Evolutionary conservation across 2,888 invertebrate genomes (phyloP).

Genomic region (Norana najaformis): DNA sequence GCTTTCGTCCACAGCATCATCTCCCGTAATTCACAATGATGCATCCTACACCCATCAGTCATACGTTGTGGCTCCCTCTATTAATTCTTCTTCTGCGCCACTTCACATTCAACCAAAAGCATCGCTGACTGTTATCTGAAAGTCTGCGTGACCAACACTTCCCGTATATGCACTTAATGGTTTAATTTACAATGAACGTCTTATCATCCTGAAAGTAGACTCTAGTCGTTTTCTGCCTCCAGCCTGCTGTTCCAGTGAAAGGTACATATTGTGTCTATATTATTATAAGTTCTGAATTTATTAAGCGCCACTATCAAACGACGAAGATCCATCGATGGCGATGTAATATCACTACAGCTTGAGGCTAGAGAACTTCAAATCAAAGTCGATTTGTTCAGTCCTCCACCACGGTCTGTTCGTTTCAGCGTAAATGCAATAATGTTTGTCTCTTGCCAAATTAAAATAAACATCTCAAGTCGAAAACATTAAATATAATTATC

Average conservation of each 20-base stretch:
- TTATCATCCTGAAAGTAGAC: background rate
- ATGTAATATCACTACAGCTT: too few relatives aligned
- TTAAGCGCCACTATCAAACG: too few relatives aligned
- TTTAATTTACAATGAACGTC: background rate
- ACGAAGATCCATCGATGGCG: too few relatives aligned
- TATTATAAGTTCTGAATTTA: too few relatives aligned
- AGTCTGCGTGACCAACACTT: background rate
- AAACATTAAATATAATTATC: too few relatives aligned
- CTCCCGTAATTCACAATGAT: slow-evolving; percentile 2
- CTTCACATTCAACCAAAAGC: background rate
- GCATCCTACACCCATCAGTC: background rate
- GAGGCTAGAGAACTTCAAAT: too few relatives aligned
- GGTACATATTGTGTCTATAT: too few relatives aligned
- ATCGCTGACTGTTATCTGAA: background rate
- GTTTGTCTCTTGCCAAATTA: too few relatives aligned
- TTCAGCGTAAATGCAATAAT: too few relatives aligned
- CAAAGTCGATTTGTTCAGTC: too few relatives aligned
- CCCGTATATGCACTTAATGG: background rate
- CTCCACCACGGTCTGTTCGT: too few relatives aligned
- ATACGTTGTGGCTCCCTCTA: background rate
- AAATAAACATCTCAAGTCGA: too few relatives aligned
- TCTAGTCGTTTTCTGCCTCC: background rate
- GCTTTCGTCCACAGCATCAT: background rate
- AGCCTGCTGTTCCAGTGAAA: background rate
- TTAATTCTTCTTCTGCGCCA: background rate